These are phyloP conservation scores for Drosophila lacicola DNA, from an alignment of 2,888 invertebrate genomes.

Conservation along the genomic window DNA sequence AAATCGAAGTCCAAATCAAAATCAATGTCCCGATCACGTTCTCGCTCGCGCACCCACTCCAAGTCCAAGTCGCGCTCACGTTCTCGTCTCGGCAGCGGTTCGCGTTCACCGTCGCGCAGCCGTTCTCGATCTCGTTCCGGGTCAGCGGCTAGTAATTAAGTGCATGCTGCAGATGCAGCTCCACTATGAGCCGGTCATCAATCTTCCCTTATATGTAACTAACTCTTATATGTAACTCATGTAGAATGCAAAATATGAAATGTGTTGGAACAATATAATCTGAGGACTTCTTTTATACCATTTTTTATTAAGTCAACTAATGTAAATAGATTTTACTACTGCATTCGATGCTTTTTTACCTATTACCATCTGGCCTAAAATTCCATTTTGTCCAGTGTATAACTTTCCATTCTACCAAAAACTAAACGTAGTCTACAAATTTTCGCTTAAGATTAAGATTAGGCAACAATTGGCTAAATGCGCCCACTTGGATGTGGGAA, in stretches of 20 bases:
- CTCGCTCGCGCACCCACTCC: slow-evolving; percentile 53
- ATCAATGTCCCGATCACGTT: slow-evolving; percentile 51
- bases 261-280: slow-evolving; percentile 11
- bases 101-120: slow-evolving; percentile 62
- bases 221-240: slow-evolving; percentile 2
- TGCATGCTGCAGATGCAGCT: neutral
- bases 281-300: neutral
- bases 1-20: slow-evolving; percentile 72
- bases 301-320: slow-evolving; percentile 16
- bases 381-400: neutral
- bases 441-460: slow-evolving; percentile 33
- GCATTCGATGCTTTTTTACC: neutral
- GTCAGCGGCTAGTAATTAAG: slow-evolving; percentile 64
- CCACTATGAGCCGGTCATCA: slow-evolving; percentile 6
- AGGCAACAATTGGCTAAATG: slow-evolving; percentile 49
- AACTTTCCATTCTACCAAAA: slow-evolving; percentile 1
- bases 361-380: neutral
- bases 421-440: neutral
- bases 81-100: slow-evolving; percentile 70
- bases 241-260: slow-evolving; percentile 28
- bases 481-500: neutral
- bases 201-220: slow-evolving; percentile 2
- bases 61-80: slow-evolving; percentile 52
- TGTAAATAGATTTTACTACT: slow-evolving; percentile 1
- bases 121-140: slow-evolving; percentile 58